Conservation (phyloP, 2,888 invertebrate species). For the Sphaerophoria rueppellii region DNA sequence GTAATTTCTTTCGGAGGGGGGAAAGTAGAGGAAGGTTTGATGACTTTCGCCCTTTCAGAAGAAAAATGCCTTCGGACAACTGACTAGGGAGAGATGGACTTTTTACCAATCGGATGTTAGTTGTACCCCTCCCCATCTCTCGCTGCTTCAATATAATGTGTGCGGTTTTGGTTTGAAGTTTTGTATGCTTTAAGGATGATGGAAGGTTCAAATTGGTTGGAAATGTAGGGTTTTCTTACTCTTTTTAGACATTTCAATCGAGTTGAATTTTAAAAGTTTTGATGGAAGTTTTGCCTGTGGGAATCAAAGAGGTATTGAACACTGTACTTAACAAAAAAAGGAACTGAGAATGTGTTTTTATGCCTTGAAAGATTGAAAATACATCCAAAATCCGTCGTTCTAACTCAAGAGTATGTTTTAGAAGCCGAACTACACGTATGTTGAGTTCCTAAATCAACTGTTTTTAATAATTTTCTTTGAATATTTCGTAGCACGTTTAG, state of each 20-base stretch:
- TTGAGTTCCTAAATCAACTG: no score
- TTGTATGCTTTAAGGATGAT: slow-evolving; percentile 29
- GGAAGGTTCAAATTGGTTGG: slow-evolving; percentile 49
- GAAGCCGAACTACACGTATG: no score
- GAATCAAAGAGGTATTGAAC: slow-evolving; percentile 7
- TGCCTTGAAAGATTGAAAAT: no score
- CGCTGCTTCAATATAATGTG: neutral
- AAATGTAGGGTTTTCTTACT: slow-evolving; percentile 14
- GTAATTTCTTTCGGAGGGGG: slow-evolving; percentile 15
- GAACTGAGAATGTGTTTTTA: neutral
- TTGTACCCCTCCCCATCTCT: slow-evolving; percentile 11
- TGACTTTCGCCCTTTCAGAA: slow-evolving; percentile 38
- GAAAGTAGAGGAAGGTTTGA: neutral
- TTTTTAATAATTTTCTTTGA: no score
- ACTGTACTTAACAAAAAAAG: slow-evolving; percentile 36
- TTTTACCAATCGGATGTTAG: slow-evolving; percentile 48
- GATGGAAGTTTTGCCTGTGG: slow-evolving; percentile 45
- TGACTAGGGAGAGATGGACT: slow-evolving; percentile 29
- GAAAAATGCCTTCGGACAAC: slow-evolving; percentile 41
- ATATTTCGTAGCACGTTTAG: no score
- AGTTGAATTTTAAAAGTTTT: slow-evolving; percentile 55
- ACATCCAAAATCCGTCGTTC: no score
- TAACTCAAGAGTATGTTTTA: no score
- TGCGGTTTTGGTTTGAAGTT: slow-evolving; percentile 3
- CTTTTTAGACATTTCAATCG: slow-evolving; percentile 31